A percentile compares a stretch with the other conserved stretches of the same genome.
Conservation (phyloP, 1,140 invertebrate genomes). For the Antheraea mylitta region DNA sequence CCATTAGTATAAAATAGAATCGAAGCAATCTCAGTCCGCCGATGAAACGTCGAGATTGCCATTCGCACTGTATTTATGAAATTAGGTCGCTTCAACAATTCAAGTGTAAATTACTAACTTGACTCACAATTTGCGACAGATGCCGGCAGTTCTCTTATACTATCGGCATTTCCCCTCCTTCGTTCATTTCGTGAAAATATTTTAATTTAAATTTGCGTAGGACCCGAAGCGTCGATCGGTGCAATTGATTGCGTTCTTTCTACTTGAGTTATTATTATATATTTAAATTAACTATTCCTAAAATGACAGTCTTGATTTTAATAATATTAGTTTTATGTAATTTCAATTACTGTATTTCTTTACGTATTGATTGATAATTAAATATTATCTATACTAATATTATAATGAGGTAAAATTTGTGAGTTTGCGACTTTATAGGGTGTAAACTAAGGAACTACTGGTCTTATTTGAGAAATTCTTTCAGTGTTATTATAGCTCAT, state of each 20-base stretch:
- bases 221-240: background rate
- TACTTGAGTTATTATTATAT: background rate
- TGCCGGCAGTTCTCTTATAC: conserved; percentile 1
- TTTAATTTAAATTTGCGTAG: conserved; percentile 1
- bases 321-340: too few relatives aligned
- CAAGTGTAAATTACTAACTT: conserved; percentile 17
- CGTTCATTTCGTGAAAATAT: conserved; percentile 9
- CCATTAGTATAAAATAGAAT: background rate
- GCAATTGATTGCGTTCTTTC: conserved; percentile 2
- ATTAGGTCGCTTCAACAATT: conserved; percentile 13
- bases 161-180: conserved; percentile 8
- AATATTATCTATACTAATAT: too few relatives aligned
- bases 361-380: too few relatives aligned
- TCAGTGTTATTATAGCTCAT: too few relatives aligned
- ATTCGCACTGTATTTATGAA: conserved; percentile 13
- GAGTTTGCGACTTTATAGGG: too few relatives aligned
- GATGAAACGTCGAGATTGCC: background rate
- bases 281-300: background rate
- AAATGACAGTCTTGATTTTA: too few relatives aligned
- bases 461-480: too few relatives aligned
- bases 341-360: too few relatives aligned
- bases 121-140: conserved; percentile 12
- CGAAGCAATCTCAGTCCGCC: background rate
- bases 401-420: too few relatives aligned
- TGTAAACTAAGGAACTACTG: too few relatives aligned